Evolutionary conservation across 64 coral and sea anemone species (phyloP).

Genomic region (Porites lutea): DNA sequence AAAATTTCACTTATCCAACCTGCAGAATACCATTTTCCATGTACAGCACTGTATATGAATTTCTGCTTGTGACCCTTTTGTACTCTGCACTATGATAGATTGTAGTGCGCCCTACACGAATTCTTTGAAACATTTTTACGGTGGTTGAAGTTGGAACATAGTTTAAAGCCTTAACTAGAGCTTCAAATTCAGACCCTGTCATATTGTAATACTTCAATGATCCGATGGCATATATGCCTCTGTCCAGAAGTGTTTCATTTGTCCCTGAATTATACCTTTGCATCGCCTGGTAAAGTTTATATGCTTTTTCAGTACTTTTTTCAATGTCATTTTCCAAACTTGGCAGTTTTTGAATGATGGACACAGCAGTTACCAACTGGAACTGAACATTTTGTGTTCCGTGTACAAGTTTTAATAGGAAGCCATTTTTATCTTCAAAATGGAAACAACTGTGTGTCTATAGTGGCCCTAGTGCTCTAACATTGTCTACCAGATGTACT

Average conservation of each 20-base stretch:
- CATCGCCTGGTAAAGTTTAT: background rate
- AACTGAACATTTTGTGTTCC: slow-evolving; percentile 50
- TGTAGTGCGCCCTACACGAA: background rate
- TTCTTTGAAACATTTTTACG: slow-evolving; percentile 25
- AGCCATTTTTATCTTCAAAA: slow-evolving; percentile 71
- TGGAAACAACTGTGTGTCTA: slow-evolving; percentile 63
- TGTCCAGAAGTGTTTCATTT: slow-evolving; percentile 14
- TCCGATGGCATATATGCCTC: background rate
- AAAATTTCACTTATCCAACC: too few species aligned
- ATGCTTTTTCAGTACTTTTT: slow-evolving; percentile 1
- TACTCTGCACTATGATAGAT: slow-evolving; percentile 14
- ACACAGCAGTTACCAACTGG: slow-evolving; percentile 51
- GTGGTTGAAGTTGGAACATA: background rate
- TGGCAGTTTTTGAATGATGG: slow-evolving; percentile 30
- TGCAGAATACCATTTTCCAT: background rate
- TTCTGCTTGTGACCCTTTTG: background rate
- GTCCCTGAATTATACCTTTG: background rate
- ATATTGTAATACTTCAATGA: slow-evolving; percentile 2
- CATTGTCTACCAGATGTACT: slow-evolving; percentile 54
- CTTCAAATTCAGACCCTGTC: background rate
- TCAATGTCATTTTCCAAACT: background rate
- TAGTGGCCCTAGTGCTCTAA: slow-evolving; percentile 42
- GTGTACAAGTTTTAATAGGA: slow-evolving; percentile 50
- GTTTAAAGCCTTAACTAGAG: background rate
- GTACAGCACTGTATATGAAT: too few species aligned